Evolutionary conservation across 2,797 vertebrate genomes (phyloP).

Genomic region (Moxostoma hubbsi): DNA sequence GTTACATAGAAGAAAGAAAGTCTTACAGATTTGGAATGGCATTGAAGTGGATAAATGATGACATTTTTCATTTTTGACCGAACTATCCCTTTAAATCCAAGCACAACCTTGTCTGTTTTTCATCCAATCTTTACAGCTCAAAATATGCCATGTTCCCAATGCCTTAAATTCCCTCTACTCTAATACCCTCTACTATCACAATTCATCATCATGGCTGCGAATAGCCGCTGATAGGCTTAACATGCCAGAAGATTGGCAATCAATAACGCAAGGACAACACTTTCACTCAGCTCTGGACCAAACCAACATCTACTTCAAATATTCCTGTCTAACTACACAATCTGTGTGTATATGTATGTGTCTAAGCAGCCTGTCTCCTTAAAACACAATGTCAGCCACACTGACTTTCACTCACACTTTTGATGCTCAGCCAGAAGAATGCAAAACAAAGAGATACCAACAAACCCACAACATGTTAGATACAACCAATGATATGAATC

Average conservation of each 20-base stretch:
- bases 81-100: background rate
- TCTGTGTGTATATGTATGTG: conserved; percentile 30
- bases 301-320: conserved; percentile 87
- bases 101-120: background rate
- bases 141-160: conserved; percentile 39
- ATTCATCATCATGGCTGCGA: conserved; percentile 66
- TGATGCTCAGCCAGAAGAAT: conserved; percentile 66
- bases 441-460: conserved; percentile 66
- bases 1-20: background rate
- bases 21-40: background rate
- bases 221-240: conserved; percentile 74
- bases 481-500: conserved; percentile 59
- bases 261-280: conserved; percentile 76
- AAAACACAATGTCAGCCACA: conserved; percentile 27
- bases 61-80: background rate
- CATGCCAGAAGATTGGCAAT: conserved; percentile 79
- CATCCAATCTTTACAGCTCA: conserved; percentile 30
- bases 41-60: background rate
- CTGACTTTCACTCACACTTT: conserved; percentile 66
- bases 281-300: conserved; percentile 65
- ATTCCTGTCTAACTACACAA: conserved; percentile 78
- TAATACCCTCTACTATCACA: conserved; percentile 45
- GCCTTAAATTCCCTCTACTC: conserved; percentile 19
- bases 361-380: conserved; percentile 6
- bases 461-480: conserved; percentile 58